Percentiles rank a stretch among this genome's conserved stretches.
phyloP scores from a whole-genome alignment of 1,140 invertebrate species.

The Drosophila yakuba region DNA sequence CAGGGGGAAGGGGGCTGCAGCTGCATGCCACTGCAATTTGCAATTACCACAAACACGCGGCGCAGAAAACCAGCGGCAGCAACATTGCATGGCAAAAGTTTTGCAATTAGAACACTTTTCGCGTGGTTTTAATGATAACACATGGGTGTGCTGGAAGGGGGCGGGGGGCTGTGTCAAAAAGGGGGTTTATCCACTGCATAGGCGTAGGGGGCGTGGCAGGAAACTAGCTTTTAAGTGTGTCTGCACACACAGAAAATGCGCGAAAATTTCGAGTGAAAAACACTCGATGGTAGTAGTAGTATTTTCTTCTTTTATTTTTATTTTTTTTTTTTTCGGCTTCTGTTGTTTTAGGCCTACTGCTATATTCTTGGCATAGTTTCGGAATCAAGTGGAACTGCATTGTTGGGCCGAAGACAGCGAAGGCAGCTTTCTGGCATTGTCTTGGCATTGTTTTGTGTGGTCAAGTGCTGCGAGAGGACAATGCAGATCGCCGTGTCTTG shows the following conservation, averaged over 20 bases:
- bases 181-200: conserved; percentile 9
- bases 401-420: conserved; percentile 12
- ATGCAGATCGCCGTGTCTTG: conserved; percentile 6
- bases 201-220: conserved; percentile 65
- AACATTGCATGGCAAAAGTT: conserved; percentile 68
- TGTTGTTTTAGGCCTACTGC: conserved; percentile 45
- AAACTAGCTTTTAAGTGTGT: conserved; percentile 78
- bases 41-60: conserved; percentile 79
- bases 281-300: conserved; percentile 13
- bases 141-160: conserved; percentile 25
- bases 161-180: background rate
- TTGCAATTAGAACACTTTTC: conserved; percentile 81
- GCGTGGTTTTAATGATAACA: conserved; percentile 75
- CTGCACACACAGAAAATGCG: conserved; percentile 49
- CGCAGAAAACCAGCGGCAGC: conserved; percentile 32
- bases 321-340: conserved; percentile 3
- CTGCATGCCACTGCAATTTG: conserved; percentile 79
- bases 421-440: conserved; percentile 9
- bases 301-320: conserved; percentile 1
- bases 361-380: conserved; percentile 43
- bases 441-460: conserved; percentile 35
- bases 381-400: conserved; percentile 57
- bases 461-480: conserved; percentile 49
- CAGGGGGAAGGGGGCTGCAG: conserved; percentile 7
- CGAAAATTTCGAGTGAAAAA: conserved; percentile 58